Evolutionary conservation across 2,888 invertebrate genomes (phyloP).

Genomic region (Quadroppia sp.): DNA sequence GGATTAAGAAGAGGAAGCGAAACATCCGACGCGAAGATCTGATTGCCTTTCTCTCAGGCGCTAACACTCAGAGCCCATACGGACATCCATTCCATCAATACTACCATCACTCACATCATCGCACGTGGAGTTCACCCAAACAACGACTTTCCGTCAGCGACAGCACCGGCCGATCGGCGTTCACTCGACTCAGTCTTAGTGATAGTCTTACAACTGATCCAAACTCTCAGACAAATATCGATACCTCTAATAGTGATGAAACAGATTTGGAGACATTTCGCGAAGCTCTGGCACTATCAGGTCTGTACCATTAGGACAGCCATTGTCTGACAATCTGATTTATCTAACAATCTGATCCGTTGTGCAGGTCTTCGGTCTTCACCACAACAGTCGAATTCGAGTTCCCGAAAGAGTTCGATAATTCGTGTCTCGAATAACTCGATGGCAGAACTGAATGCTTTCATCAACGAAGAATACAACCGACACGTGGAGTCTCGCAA

Average conservation of each 20-base stretch:
- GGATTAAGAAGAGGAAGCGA: constrained; percentile 65
- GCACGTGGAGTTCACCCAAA: constrained; percentile 36
- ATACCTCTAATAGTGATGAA: constrained; percentile 52
- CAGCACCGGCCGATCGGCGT: not conserved
- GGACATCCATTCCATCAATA: constrained; percentile 39
- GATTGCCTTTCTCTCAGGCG: constrained; percentile 68
- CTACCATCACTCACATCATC: constrained; percentile 34
- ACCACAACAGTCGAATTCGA: constrained; percentile 21
- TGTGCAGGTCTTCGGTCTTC: not conserved
- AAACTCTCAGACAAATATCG: not conserved
- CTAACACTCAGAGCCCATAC: constrained; percentile 48
- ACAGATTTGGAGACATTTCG: constrained; percentile 68
- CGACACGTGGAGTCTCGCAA: constrained; percentile 60
- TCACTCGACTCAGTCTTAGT: constrained; percentile 39
- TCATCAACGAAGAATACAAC: constrained; percentile 64
- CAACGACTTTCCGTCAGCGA: constrained; percentile 14
- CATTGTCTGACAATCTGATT: not conserved
- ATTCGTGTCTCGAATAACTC: constrained; percentile 45
- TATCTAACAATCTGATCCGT: not conserved
- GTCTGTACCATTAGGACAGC: constrained; percentile 51
- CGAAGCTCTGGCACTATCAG: constrained; percentile 66
- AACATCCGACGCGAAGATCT: constrained; percentile 71
- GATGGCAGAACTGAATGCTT: constrained; percentile 63
- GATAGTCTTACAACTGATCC: constrained; percentile 17
- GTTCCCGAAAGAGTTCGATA: constrained; percentile 32